Percentiles rank a stretch among this genome's conserved stretches.
These are phyloP conservation scores for Drosophila sechellia DNA, from an alignment of 1,140 invertebrate species.

Conservation along the genomic window DNA sequence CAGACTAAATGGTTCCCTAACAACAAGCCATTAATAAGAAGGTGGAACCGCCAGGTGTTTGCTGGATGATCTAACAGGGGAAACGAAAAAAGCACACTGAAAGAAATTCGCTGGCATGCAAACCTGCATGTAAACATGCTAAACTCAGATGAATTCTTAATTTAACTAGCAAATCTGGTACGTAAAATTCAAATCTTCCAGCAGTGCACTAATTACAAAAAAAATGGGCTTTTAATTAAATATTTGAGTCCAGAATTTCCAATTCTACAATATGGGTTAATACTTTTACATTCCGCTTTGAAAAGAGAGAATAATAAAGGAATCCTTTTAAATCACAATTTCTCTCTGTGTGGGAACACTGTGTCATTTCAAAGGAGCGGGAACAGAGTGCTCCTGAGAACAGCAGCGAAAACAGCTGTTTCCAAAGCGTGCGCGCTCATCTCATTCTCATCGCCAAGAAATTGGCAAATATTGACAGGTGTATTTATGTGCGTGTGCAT, in stretches of 20 bases:
- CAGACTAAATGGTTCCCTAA: constrained; percentile 15
- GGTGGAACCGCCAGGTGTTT: constrained; percentile 6
- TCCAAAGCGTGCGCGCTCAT: constrained; percentile 40
- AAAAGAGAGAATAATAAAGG: too few relatives aligned
- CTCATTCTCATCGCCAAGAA: constrained; percentile 23
- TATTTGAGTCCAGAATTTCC: too few relatives aligned
- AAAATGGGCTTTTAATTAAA: too few relatives aligned
- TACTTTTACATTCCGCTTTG: too few relatives aligned
- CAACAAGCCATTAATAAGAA: constrained; percentile 3
- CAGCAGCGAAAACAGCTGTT: constrained; percentile 44
- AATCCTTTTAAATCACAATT: background rate
- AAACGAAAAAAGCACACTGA: background rate
- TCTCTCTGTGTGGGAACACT: constrained; percentile 1
- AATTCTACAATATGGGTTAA: too few relatives aligned
- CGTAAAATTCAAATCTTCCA: too few relatives aligned
- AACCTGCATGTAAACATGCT: too few relatives aligned
- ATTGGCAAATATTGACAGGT: constrained; percentile 55
- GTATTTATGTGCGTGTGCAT: background rate
- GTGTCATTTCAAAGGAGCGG: background rate
- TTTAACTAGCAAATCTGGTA: too few relatives aligned
- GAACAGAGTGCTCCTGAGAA: constrained; percentile 6
- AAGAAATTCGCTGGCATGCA: too few relatives aligned
- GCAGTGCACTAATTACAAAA: too few relatives aligned
- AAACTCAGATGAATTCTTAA: too few relatives aligned
- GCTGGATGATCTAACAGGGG: constrained; percentile 17